Base-by-base conservation (phyloP, 2,113 vertebrate species). In the Chelonoidis abingdonii region DNA sequence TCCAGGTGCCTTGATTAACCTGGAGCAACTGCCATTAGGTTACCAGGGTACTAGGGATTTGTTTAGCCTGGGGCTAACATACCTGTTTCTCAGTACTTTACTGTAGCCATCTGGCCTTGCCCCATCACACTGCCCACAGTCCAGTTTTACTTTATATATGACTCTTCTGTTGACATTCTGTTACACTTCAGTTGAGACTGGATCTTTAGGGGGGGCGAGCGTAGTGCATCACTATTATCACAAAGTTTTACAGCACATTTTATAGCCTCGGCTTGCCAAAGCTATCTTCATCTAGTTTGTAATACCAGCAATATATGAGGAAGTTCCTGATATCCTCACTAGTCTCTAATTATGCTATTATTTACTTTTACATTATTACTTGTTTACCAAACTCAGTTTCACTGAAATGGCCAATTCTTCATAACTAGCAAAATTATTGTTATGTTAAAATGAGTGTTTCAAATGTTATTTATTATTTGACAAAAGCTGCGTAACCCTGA, bases 401-500 rank as follows among this genome's bases (percentile, higher is more conserved):
- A 90, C 79, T 86, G 94, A 88, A 83, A 93, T 2, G 2, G 84
- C 91, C 93, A 93, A 96, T 89, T 89, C 96, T 95, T 97, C 95
- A 94, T 95, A 97, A 97, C 80, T 86, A 93, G 80, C 94, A 92
- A 93, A 89, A 84, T 96, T 94, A 97, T 97, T 97, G 95, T 97
- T 97, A 98, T 97, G 97, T 91, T 95, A 97, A 97, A 97, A 94
- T 38, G 79, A 97, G 92, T 80, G 87, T 96, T 96, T 95, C 90
- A 96, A 97, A 97, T 86, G 95, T 97, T 97, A 98, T 98, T 98
- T 98, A 98, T 97, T 95, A 97, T 97, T 97, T 97, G 96, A 98
- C 98, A 98, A 98, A 98, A 97, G 98, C 97, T 95, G 96, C 96
- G 97, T 98, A 98, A 98, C 98, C 98, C 98, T 94, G 97, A 98